Percentiles rank a stretch among this genome's conserved stretches.
Conservation (phyloP, 1,140 invertebrate species). For the Drosophila tropicalis region DNA sequence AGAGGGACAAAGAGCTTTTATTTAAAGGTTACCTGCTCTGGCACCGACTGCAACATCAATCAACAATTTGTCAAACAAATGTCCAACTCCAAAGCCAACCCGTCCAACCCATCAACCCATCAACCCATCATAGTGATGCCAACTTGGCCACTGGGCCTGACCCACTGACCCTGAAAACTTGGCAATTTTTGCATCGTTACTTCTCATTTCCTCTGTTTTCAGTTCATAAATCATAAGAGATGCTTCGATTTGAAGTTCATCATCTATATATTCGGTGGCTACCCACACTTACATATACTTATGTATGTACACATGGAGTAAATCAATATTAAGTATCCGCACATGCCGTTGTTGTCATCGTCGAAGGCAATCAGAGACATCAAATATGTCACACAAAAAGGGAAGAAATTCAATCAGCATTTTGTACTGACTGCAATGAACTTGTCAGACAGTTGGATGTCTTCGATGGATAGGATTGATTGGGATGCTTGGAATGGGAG, state of each 20-base stretch:
- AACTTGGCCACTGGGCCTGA: constrained; percentile 19
- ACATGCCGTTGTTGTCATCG: constrained; percentile 35
- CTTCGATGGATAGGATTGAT: constrained; percentile 9
- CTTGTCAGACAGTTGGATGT: constrained; percentile 45
- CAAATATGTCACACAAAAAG: constrained; percentile 49
- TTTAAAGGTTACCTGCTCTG: constrained; percentile 22
- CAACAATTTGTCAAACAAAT: constrained; percentile 35
- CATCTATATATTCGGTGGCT: neutral
- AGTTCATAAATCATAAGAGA: constrained; percentile 17
- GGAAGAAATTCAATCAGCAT: constrained; percentile 67
- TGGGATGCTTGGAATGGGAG: neutral
- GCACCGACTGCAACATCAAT: constrained; percentile 54
- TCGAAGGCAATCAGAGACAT: constrained; percentile 52
- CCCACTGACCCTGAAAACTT: constrained; percentile 19
- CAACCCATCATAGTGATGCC: neutral
- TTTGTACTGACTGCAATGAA: constrained; percentile 47
- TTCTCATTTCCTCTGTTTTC: neutral
- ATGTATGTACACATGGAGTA: neutral
- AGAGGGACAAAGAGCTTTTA: constrained; percentile 19
- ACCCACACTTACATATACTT: constrained; percentile 1
- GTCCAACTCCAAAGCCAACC: neutral
- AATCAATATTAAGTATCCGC: constrained; percentile 61
- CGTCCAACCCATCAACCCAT: neutral
- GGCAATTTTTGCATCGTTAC: constrained; percentile 2
- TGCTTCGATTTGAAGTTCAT: constrained; percentile 12